Base-by-base conservation (phyloP, 2,888 invertebrate genomes). In the Platynereis dumerilii region DNA sequence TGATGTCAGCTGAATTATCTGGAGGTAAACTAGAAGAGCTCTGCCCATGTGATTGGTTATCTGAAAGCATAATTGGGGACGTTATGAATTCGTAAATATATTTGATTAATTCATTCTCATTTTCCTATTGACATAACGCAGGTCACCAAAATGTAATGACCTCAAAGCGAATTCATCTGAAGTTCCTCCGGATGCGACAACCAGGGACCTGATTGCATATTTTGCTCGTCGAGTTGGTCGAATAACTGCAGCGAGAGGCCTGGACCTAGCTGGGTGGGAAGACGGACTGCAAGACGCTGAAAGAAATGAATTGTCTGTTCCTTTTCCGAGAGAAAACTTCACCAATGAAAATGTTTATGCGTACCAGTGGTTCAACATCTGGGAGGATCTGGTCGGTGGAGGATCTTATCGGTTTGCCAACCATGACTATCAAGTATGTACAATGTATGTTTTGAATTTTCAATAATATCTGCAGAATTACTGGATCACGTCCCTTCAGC, bases 311-410 rank as follows among this genome's bases (percentile, higher is more conserved):
- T 34, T 34, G 34, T 12, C 5, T 12, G 17, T 55, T 1, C 70
- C 75, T 3, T 72, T 70, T 65, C 48, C 69, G 12, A 45, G 68
- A 22, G 29, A 39, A n/a, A 28, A 29, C 26, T 59, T 75, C 22
- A 39, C 53, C 34, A 74, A 63, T 48, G 60, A 39, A 1, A 65
- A 76, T 5, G 71, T 79, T 12, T 75, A 70, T 48, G 57, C 39
- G 29, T 76, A 78, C 70, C 76, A 77, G 7, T 81, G 81, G 81
- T 76, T 78, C 68, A 81, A 81, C 72, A 76, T 80, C 0, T 80
- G 80, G 80, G 80, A 80, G 59, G 75, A 72, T 68, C 79, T 79
- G 1, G 69, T 72, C 28, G 76, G 79, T 2, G 73, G 72, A 3
- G 74, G 76, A 71, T 75, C 79, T 1, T 78, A 78, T 64, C 72